A percentile compares a stretch with the other conserved stretches of the same genome.
Evolutionary conservation across 2,113 vertebrate genomes (phyloP).

Genomic region (Rhinogobius similis): DNA sequence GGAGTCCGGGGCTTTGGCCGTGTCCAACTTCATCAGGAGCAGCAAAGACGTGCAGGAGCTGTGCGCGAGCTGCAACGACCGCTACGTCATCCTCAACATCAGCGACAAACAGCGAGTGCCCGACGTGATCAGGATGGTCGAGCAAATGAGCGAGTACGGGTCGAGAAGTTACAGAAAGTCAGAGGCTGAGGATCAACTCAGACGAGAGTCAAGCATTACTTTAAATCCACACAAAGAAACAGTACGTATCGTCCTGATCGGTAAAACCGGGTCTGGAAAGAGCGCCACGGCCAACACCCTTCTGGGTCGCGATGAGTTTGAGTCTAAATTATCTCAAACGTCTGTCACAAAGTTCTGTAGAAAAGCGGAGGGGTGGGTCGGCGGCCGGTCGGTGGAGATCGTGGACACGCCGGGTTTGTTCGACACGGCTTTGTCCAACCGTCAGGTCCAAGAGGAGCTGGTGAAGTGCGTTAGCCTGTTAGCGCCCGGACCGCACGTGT

Average conservation of each 20-base stretch:
- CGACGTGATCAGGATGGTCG: not conserved
- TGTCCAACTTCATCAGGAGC: not conserved
- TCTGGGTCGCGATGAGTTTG: not conserved
- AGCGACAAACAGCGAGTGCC: conserved; percentile 1
- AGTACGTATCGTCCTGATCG: conserved; percentile 37
- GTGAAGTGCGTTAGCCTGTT: conserved; percentile 15
- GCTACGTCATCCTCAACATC: conserved; percentile 5
- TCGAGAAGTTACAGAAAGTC: not conserved
- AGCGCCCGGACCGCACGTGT: conserved; percentile 41
- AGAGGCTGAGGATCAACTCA: not conserved
- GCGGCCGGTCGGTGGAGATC: conserved; percentile 9
- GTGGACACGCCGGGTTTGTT: conserved; percentile 43
- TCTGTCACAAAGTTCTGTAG: conserved; percentile 5
- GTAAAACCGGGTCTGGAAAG: conserved; percentile 44
- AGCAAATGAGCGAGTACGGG: not conserved
- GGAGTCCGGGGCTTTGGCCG: conserved; percentile 1
- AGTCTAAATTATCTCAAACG: not conserved
- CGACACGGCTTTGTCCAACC: conserved; percentile 3
- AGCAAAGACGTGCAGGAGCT: conserved; percentile 10
- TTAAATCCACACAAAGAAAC: conserved; percentile 3
- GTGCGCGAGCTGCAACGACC: conserved; percentile 13
- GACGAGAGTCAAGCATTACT: too few species aligned
- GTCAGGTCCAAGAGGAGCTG: conserved; percentile 14
- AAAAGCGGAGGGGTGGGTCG: conserved; percentile 16
- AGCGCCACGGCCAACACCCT: conserved; percentile 47